A percentile compares a stretch with the other conserved stretches of the same genome.
These are phyloP conservation scores for Nasalis larvatus DNA, from an alignment of 2,113 vertebrate genomes.

Conservation along the genomic window DNA sequence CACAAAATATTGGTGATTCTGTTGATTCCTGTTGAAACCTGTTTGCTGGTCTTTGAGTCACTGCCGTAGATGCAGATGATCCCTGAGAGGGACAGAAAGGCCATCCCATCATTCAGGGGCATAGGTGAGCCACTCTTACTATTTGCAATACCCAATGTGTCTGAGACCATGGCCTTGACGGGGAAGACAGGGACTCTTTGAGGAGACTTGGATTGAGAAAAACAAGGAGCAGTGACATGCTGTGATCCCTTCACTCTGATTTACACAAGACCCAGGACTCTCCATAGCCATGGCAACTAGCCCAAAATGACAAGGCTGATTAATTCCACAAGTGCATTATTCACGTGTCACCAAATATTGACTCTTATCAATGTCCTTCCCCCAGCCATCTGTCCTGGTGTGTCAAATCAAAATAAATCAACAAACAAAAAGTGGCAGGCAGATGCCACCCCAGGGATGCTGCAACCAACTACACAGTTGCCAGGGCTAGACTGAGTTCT, in stretches of 20 bases:
- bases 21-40: not conserved
- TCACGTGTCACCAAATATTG: constrained; percentile 65
- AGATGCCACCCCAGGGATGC: not conserved
- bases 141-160: not conserved
- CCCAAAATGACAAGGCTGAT: constrained; percentile 28
- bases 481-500: not conserved
- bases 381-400: constrained; percentile 50
- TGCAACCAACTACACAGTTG: not conserved
- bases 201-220: not conserved
- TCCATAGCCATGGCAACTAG: not conserved
- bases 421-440: constrained; percentile 58
- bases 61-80: not conserved
- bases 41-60: not conserved
- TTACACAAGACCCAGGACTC: not conserved
- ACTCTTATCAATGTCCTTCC: not conserved
- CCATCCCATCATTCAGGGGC: not conserved
- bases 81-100: not conserved
- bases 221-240: not conserved
- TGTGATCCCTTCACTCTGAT: not conserved
- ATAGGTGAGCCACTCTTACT: not conserved
- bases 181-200: not conserved
- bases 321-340: constrained; percentile 54
- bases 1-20: not conserved
- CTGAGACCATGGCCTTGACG: not conserved
- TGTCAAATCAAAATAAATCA: constrained; percentile 66